Evolutionary conservation across 2,888 invertebrate species (phyloP), one percentile per base, ranked within the genome.

Genomic region (Apotomis capreana): DNA sequence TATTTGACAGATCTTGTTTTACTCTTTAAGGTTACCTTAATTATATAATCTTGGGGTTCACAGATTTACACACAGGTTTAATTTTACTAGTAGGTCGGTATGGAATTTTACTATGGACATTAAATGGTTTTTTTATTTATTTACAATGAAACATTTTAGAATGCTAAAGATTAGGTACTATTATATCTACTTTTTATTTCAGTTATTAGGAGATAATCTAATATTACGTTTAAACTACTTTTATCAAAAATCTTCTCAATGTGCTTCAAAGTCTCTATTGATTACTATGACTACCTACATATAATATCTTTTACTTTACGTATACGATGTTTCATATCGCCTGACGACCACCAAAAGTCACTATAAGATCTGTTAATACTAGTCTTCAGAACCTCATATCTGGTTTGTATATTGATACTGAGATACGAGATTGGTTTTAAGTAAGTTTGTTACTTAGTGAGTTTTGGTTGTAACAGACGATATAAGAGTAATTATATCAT

Each of bases 211-310:
- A 3, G 37, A n/a, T 55, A 54, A 70, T 55, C 71, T 68, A 63
- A 12, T 15, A 68, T 59, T 63, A 68, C 37, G 26, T 37, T 13
- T 15, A 0, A 9, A 57, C 72, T 72, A 72, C 72, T n/a, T 61
- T 59, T 68, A 26, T 51, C 51, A 62, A 44, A 44, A 64, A 13
- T 55, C 13, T 26, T 64, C 51, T 61, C 26, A 49, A 55, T 57
- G 44, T 67, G 52, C 62, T 58, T 62, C 54, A 65, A 51, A 58
- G 15, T 62, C 52, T 65, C 55, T 46, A 54, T 68, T 52, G 63
- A n/a, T 68, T 15, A 37, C 72, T 59, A 64, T 55, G 10, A 62
- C 71, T 71, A 75, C 71, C 70, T 75, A 75, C 57, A 67, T 68
- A 59, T 68, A 52, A 62, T 62, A 68, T 44, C 13, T n/a, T 63